Evolutionary conservation across 2,888 invertebrate species (phyloP), one percentile per base, ranked within the genome.

Genomic region (Aphidius colemani): DNA sequence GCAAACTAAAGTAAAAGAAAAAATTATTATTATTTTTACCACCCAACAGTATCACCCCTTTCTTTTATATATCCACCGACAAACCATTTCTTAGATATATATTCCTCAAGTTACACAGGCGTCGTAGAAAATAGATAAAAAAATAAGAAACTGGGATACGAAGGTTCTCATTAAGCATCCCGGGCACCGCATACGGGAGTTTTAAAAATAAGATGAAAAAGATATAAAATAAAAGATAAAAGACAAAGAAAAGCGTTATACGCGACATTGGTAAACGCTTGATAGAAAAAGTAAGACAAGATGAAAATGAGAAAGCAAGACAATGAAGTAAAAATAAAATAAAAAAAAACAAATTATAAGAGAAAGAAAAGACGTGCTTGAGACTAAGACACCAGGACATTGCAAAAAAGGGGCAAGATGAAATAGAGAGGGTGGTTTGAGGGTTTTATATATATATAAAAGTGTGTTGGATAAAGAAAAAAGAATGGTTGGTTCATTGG

Each of bases 91-190:
- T 40, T 53, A 40, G 30, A 46, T 30, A 13, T 8, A 10, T 39
- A 45, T 7, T 30, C 56, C 39, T 18, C 18, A 9, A 8, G 30
- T 18, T 6, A 8, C 13, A 2, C 45, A 30, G 7, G 30, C 56
- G 9, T 18, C 45, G 11, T 18, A 8, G 43, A 43, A 13, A 44
- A 57, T 30, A 10, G 39, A 7, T 39, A 62, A 43, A 45, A 40
- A 64, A 40, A 53, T 45, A 43, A 46, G 56, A 60, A 57, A 63
- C 58, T 57, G 61, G 58, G 56, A 45, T 41, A 46, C n/a, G 13
- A 44, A 41, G 40, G 79, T 80, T 81, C 82, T 81, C 82, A 82
- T 81, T 82, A 82, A 82, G 81, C 80, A 81, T 79, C 80, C 81
- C 80, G 78, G 80, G 81, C 78, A 77, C 74, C 77, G 75, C 67